Evolutionary conservation across 2,888 invertebrate species (phyloP).

Genomic region (Bimastos eiseni): DNA sequence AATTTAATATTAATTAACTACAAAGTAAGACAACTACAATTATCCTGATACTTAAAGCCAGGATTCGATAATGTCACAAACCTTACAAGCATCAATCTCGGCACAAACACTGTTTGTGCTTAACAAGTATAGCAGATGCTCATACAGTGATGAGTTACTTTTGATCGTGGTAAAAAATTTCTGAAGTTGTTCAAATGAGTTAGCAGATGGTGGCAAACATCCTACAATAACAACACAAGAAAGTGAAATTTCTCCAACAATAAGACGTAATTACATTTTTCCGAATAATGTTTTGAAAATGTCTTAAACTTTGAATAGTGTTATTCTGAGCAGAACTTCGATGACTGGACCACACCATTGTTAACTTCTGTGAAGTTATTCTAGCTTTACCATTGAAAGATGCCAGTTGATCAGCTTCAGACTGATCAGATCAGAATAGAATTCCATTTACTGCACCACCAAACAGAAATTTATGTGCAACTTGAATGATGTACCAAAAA

Average conservation of each 20-base stretch:
- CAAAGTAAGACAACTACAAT: background rate
- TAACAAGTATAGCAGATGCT: conserved; percentile 82
- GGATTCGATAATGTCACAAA: conserved; percentile 45
- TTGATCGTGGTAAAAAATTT: conserved; percentile 58
- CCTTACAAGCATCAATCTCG: conserved; percentile 85
- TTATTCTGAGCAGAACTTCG: background rate
- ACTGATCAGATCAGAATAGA: background rate
- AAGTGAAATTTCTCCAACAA: background rate
- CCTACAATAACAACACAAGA: conserved; percentile 56
- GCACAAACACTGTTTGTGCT: conserved; percentile 84
- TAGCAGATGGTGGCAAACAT: conserved; percentile 84
- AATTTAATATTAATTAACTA: background rate
- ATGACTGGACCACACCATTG: background rate
- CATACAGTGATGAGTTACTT: conserved; percentile 69
- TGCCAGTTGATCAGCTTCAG: background rate
- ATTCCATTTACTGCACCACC: background rate
- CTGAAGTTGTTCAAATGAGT: conserved; percentile 71
- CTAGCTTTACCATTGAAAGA: background rate
- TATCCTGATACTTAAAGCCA: no score
- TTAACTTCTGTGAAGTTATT: background rate
- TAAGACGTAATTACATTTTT: background rate
- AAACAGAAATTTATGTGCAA: background rate
- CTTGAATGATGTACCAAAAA: no score
- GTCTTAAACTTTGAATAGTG: background rate
- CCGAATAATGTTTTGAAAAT: background rate